Evolutionary conservation across 1,140 invertebrate genomes (phyloP), one percentile per base, ranked within the genome.

Genomic region (Lepeophtheirus salmonis): DNA sequence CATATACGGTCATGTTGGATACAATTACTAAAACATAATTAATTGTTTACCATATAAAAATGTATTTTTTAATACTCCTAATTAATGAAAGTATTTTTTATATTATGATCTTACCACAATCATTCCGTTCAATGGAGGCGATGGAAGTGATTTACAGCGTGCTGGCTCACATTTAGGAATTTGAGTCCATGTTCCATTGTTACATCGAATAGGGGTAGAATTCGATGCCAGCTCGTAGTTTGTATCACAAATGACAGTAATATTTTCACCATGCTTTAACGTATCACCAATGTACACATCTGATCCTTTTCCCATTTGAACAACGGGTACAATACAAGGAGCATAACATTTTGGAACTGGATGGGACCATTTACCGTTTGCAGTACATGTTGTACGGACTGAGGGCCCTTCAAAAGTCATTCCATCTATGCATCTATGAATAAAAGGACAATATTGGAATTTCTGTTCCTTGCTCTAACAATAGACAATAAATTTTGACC

Each of bases 101-200:
- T 41, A 57, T 30, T 30, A 30, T 50, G 55, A 17, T 14, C 55
- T 57, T 30, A 61, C 59, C 21, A 61, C 59, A 54, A 61, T 50
- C 59, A 61, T 61, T 2, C 59, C 59, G 24, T 61, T 53, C 50
- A 21, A 16, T 14, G 59, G 59, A 12, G 59, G 59, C 1, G 50
- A 24, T 14, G 59, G 59, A 48, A 61, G 20, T 3, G 59, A 20
- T 18, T 61, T 61, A 22, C 59, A 61, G 2, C 59, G 10, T 10
- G 86, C 86, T 23, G 90, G 89, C 55, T 83, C 79, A 73, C 90
- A 96, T 52, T 79, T 78, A 0, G 91, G 94, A 63, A 94, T 84
- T 65, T 90, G 83, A 0, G 84, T 84, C 90, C 90, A 97, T 0
- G 89, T 92, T 10, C 91, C 91, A 68, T 97, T 97, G 68, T 89